These are phyloP conservation scores for Scolopax rusticola DNA, from an alignment of 2,797 vertebrate species.

Conservation along the genomic window DNA sequence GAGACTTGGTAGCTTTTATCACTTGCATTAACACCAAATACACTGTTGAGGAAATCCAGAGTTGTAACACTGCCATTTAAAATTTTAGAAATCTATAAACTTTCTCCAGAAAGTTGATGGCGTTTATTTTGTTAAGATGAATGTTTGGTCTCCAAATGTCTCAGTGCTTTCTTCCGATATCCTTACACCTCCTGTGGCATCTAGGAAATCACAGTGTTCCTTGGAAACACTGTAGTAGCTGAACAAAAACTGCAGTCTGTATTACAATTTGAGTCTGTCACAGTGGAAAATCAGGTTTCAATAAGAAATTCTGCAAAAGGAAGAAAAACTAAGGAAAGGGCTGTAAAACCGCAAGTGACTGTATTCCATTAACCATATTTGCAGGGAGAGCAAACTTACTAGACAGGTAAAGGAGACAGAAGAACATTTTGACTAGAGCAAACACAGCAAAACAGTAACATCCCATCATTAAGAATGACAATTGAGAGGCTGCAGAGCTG, in stretches of 20 bases:
- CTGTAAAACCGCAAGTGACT: not conserved
- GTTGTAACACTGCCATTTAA: not conserved
- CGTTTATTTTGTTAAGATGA: not conserved
- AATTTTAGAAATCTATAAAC: not conserved
- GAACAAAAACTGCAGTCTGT: not conserved
- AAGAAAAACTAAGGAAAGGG: not conserved
- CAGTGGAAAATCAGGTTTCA: not conserved
- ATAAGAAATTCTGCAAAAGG: not conserved
- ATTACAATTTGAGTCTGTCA: not conserved
- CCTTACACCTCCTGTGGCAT: not conserved
- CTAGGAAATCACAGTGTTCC: not conserved
- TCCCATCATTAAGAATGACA: not conserved
- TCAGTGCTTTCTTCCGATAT: not conserved
- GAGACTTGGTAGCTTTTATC: not conserved
- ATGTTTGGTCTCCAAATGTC: not conserved
- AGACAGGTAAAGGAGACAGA: not conserved
- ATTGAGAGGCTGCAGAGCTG: not conserved
- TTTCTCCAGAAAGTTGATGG: not conserved
- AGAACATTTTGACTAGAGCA: not conserved
- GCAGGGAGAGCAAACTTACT: not conserved
- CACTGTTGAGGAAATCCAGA: not conserved
- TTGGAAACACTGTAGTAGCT: not conserved
- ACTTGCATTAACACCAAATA: not conserved
- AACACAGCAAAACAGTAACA: not conserved
- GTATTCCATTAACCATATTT: not conserved